These are phyloP conservation scores for Drosophila bifasciata DNA, from an alignment of 1,140 invertebrate genomes.

Conservation along the genomic window DNA sequence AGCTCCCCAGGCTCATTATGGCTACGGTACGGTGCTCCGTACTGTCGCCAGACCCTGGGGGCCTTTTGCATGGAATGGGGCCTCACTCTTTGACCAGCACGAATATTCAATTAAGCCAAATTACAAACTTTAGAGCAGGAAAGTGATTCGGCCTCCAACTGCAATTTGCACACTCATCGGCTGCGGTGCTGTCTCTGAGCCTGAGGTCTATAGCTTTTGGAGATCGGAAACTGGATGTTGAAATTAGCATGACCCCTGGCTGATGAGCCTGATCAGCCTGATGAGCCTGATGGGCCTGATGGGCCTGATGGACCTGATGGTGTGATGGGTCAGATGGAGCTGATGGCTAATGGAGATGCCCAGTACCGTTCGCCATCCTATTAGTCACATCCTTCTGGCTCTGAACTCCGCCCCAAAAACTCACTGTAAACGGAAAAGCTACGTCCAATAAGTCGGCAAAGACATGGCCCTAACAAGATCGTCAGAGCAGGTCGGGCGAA, in stretches of 20 bases:
- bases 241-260: slow-evolving; percentile 75
- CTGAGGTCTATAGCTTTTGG: neutral
- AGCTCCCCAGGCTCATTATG: slow-evolving; percentile 38
- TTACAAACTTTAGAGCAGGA: slow-evolving; percentile 73
- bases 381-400: slow-evolving; percentile 4
- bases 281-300: slow-evolving; percentile 43
- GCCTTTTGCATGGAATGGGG: slow-evolving; percentile 7
- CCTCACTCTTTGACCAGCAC: slow-evolving; percentile 59
- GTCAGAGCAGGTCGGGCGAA: neutral
- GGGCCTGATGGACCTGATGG: slow-evolving; percentile 38
- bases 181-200: neutral
- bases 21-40: neutral
- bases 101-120: slow-evolving; percentile 80
- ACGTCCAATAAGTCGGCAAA: slow-evolving; percentile 30
- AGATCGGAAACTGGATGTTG: slow-evolving; percentile 25
- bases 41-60: slow-evolving; percentile 26
- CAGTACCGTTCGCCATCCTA: slow-evolving; percentile 39
- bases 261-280: slow-evolving; percentile 42
- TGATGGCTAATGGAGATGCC: neutral
- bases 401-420: neutral
- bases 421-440: slow-evolving; percentile 5
- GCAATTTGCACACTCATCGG: slow-evolving; percentile 55
- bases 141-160: slow-evolving; percentile 63
- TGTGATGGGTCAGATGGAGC: slow-evolving; percentile 2
- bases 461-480: slow-evolving; percentile 15